Evolutionary conservation across 2,888 invertebrate species (phyloP).

Genomic region (Troides helena): DNA sequence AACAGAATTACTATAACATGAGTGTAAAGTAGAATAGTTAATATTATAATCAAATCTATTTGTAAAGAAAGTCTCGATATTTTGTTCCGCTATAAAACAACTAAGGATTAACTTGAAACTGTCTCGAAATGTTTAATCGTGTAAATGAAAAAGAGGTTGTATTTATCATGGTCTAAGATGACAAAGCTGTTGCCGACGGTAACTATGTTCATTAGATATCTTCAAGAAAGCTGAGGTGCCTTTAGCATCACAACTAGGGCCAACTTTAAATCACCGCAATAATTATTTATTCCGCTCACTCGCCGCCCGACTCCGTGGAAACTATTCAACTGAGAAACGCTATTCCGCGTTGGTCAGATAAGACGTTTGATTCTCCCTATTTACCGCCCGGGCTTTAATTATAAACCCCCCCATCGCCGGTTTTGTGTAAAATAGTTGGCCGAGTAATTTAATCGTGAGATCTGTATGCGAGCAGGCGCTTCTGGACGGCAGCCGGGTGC

Average conservation of each 20-base stretch:
- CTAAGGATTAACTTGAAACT: too few relatives aligned
- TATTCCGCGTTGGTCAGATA: conserved; percentile 78
- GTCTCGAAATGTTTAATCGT: background rate
- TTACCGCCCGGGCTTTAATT: conserved; percentile 77
- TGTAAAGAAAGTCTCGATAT: background rate
- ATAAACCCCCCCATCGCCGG: conserved; percentile 65
- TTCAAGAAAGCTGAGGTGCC: conserved; percentile 43
- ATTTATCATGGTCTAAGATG: conserved; percentile 28
- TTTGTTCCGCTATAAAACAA: background rate
- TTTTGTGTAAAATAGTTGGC: conserved; percentile 79
- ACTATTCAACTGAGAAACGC: conserved; percentile 78
- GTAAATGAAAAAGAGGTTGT: background rate
- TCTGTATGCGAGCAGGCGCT: conserved; percentile 37
- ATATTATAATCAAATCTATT: background rate
- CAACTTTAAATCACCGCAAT: conserved; percentile 74
- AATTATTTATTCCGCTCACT: conserved; percentile 80
- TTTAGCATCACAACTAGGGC: conserved; percentile 52
- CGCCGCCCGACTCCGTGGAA: conserved; percentile 62
- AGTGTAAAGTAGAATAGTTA: background rate
- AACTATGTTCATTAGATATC: conserved; percentile 71
- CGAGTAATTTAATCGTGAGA: conserved; percentile 73
- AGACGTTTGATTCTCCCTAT: conserved; percentile 78
- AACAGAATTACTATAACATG: background rate
- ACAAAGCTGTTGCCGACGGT: conserved; percentile 53
- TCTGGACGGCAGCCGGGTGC: conserved; percentile 48